Percentiles rank a stretch among this genome's conserved stretches.
Evolutionary conservation across 2,113 vertebrate genomes (phyloP).

Genomic region (Prionailurus bengalensis): DNA sequence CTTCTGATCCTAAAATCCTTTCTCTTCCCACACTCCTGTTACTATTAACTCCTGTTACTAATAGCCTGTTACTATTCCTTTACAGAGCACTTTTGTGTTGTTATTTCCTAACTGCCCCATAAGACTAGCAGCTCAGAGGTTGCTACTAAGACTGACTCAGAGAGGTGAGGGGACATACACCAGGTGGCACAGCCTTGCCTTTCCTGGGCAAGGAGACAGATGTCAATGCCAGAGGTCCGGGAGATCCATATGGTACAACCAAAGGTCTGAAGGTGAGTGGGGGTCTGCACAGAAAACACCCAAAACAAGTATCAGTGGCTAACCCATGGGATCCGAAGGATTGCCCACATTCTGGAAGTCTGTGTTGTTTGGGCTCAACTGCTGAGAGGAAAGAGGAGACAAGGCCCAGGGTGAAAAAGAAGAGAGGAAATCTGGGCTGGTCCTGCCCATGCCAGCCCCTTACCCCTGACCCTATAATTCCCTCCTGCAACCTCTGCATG

Average conservation of each 20-base stretch:
- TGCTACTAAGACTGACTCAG: neutral
- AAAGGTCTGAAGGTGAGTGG: neutral
- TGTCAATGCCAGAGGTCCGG: accelerated
- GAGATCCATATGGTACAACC: accelerated
- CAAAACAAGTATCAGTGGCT: neutral
- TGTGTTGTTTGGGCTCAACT: neutral
- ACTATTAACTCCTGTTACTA: too few species aligned
- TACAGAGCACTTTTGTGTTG: accelerated
- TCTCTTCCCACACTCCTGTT: neutral
- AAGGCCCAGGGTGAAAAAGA: neutral
- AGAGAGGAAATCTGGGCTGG: neutral
- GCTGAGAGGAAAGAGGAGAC: neutral
- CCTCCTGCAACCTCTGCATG: neutral
- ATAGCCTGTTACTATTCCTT: neutral
- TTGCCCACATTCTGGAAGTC: neutral
- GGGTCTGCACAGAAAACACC: neutral
- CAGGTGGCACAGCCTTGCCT: neutral
- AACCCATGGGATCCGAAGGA: neutral
- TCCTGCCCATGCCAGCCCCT: neutral
- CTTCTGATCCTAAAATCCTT: neutral
- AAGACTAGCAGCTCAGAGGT: neutral
- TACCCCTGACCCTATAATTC: neutral
- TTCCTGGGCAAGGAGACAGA: neutral
- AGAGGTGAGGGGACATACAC: neutral
- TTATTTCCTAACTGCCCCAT: neutral